Conservation (phyloP, 2,113 vertebrate species). For the Verasper variegatus region DNA sequence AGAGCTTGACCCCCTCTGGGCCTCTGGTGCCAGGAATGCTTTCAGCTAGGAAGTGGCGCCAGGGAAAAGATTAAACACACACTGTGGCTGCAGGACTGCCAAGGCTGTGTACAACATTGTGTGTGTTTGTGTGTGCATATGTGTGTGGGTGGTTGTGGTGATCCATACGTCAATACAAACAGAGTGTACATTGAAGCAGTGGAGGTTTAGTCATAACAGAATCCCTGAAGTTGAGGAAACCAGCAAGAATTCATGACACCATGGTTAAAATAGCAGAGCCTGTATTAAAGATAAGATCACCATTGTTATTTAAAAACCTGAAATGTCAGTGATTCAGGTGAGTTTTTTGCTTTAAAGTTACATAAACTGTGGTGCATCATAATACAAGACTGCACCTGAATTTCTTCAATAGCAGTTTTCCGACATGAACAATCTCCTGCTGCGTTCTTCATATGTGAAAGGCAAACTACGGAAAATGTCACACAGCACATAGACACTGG, state of each 20-base stretch:
- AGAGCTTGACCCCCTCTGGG: constrained; percentile 59
- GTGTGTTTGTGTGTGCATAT: constrained; percentile 10
- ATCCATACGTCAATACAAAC: constrained; percentile 37
- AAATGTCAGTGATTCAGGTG: background rate
- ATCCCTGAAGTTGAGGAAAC: too few species aligned
- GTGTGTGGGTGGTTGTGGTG: constrained; percentile 8
- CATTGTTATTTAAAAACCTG: background rate
- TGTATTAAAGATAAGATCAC: background rate
- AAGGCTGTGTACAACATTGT: constrained; percentile 43
- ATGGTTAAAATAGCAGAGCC: background rate
- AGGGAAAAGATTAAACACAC: constrained; percentile 78
- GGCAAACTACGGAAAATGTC: too few species aligned
- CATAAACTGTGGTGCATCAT: background rate
- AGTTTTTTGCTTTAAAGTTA: background rate
- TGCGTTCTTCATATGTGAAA: too few species aligned
- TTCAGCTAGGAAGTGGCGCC: constrained; percentile 72
- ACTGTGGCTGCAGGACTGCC: constrained; percentile 56
- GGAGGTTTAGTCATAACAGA: constrained; percentile 7
- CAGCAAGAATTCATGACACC: too few species aligned
- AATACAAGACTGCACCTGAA: too few species aligned
- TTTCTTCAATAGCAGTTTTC: too few species aligned
- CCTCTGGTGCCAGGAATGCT: constrained; percentile 78
- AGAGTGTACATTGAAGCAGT: constrained; percentile 4
- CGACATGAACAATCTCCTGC: too few species aligned
- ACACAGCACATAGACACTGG: too few species aligned